phyloP scores from a whole-genome alignment of 2,797 vertebrate genomes.

The Scyliorhinus canicula region DNA sequence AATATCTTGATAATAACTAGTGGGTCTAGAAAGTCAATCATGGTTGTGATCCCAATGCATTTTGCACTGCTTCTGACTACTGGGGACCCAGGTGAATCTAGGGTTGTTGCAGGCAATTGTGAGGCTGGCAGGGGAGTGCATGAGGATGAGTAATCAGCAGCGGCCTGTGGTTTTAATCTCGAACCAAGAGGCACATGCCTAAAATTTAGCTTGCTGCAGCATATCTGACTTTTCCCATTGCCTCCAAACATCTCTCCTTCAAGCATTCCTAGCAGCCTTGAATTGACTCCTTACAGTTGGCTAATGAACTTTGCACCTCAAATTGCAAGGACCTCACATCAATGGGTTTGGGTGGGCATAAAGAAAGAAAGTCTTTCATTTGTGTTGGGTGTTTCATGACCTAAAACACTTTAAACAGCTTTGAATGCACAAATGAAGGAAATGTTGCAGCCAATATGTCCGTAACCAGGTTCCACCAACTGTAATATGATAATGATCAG shows the following conservation, averaged over 20 bases:
- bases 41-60: accelerated
- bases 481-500: neutral
- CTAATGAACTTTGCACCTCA: neutral
- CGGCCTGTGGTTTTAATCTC: neutral
- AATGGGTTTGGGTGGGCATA: neutral
- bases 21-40: neutral
- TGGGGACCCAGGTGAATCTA: neutral
- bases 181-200: neutral
- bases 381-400: neutral
- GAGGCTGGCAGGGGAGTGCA: neutral
- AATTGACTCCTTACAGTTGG: neutral
- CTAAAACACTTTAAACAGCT: neutral
- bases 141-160: too few species aligned
- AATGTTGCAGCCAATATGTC: neutral
- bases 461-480: neutral
- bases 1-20: neutral
- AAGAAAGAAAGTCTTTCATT: neutral
- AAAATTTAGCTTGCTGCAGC: neutral
- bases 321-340: neutral
- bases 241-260: neutral
- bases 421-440: neutral
- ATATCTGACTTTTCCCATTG: neutral
- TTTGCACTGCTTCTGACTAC: neutral
- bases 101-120: neutral
- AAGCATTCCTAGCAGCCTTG: neutral